Base-by-base conservation (phyloP, 2,888 invertebrate genomes). In the Melieria crassipennis region DNA sequence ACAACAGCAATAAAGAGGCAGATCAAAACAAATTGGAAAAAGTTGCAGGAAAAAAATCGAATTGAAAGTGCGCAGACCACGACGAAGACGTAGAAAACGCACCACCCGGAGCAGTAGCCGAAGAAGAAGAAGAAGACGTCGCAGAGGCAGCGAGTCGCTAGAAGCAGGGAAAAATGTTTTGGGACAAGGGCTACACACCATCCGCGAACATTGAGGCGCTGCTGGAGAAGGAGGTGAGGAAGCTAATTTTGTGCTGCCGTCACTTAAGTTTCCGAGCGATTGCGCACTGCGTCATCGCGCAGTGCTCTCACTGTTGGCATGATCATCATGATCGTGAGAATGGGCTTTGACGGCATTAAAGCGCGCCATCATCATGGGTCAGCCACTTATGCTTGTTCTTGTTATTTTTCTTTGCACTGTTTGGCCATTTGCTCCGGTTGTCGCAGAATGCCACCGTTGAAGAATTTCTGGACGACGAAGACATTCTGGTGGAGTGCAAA, bases 401-500 rank as follows among this genome's bases (percentile, higher is more conserved):
- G 30, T 30, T 30, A 30, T 30, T 30, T 30, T 2, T 30, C 30
- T 30, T 30, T 30, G 30, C 30, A 30, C 2, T n/a, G 47, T 58
- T 7, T 46, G 46, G 16, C 46, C 47, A 56, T 70, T 71, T 30
- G 30, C 30, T 30, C 3, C 30, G 30, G 30, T 30, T 30, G 30
- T 30, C 91, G 72, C 88, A 98, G 97, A 93, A 95, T 91, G 93
- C 96, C 78, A 95, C 94, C 71, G 89, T 98, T 76, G 91, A 92
- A 83, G 95, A 97, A 87, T 90, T 98, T 77, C 90, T 98, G 90
- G 96, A 98, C 85, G 94, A 96, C 85, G 97, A 97, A 85, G 96
- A 97, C 88, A 94, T 98, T 83, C 90, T 98, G 79, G 96, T 96
- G 87, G 97, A 98, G 90, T 97, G 97, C 87, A 96, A 95, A 88